Conservation (phyloP, 2,797 vertebrate species). For the Chelon auratus region DNA sequence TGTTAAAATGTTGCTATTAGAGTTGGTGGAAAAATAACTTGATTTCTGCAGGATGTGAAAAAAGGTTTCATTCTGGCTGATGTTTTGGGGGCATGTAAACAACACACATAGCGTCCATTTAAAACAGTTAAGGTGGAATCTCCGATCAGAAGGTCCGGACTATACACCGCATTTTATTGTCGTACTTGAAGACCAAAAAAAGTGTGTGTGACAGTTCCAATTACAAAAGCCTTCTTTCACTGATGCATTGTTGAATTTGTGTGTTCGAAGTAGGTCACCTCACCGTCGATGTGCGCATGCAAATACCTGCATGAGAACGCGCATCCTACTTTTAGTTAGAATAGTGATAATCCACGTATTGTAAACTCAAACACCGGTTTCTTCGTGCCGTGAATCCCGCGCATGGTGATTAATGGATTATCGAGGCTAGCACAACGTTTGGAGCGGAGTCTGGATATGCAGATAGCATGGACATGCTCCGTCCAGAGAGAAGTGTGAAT, state of each 20-base stretch:
- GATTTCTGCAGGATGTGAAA: no score
- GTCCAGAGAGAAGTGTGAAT: conserved; percentile 32
- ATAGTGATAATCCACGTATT: neutral
- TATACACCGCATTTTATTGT: conserved; percentile 13
- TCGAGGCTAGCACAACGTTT: conserved; percentile 5
- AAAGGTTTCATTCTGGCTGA: no score
- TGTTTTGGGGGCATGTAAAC: no score
- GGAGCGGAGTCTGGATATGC: conserved; percentile 14
- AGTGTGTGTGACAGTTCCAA: conserved; percentile 24
- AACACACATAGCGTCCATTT: no score
- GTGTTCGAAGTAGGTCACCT: conserved; percentile 37
- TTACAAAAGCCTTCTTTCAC: conserved; percentile 16
- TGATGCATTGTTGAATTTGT: conserved; percentile 21
- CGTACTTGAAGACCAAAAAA: neutral
- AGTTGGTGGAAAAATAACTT: no score
- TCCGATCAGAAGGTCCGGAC: no score
- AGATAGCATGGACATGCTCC: conserved; percentile 24
- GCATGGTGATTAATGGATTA: neutral
- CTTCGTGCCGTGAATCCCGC: neutral
- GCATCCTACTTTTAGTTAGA: conserved; percentile 39
- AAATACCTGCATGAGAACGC: conserved; percentile 19
- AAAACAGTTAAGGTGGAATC: no score
- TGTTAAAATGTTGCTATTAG: no score
- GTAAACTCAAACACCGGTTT: conserved; percentile 1
- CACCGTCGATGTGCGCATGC: conserved; percentile 4